Conservation (phyloP, 2,113 vertebrate species). For the Neodon shergylaensis region DNA sequence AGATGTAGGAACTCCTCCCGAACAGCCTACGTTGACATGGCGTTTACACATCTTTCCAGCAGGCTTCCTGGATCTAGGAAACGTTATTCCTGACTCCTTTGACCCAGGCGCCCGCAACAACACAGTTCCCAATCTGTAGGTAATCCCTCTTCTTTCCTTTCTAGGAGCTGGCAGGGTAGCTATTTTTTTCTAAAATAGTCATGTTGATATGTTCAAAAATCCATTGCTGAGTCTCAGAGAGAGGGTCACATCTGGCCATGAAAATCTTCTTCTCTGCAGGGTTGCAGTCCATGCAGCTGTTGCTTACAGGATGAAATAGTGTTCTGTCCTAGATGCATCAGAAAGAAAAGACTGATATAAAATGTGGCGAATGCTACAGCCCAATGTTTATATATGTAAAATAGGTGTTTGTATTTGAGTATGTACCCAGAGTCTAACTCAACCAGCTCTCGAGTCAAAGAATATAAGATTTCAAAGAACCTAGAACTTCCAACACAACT, state of each 20-base stretch:
- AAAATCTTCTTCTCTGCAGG: conserved; percentile 94
- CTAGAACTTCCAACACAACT: background rate
- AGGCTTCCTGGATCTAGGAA: conserved; percentile 86
- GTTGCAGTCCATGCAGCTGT: conserved; percentile 93
- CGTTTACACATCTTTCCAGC: conserved; percentile 84
- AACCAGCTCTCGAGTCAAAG: background rate
- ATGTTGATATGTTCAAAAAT: conserved; percentile 92
- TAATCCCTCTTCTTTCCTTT: conserved; percentile 42
- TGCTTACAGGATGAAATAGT: conserved; percentile 92
- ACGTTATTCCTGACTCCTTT: conserved; percentile 87
- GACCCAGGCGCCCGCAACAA: conserved; percentile 83
- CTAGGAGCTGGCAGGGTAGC: conserved; percentile 86
- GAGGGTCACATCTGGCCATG: conserved; percentile 94
- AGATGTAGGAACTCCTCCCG: conserved; percentile 82
- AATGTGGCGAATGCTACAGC: background rate
- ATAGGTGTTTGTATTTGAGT: background rate
- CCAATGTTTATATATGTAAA: background rate
- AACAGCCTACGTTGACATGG: conserved; percentile 80
- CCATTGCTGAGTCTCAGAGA: conserved; percentile 94
- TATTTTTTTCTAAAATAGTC: conserved; percentile 93
- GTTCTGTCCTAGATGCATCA: conserved; percentile 90
- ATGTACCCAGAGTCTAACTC: background rate
- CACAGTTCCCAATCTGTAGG: conserved; percentile 77
- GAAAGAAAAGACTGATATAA: conserved; percentile 63
- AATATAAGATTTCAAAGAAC: background rate